These are phyloP conservation scores for Limosa lapponica DNA, from an alignment of 2,797 vertebrate genomes.

Conservation along the genomic window DNA sequence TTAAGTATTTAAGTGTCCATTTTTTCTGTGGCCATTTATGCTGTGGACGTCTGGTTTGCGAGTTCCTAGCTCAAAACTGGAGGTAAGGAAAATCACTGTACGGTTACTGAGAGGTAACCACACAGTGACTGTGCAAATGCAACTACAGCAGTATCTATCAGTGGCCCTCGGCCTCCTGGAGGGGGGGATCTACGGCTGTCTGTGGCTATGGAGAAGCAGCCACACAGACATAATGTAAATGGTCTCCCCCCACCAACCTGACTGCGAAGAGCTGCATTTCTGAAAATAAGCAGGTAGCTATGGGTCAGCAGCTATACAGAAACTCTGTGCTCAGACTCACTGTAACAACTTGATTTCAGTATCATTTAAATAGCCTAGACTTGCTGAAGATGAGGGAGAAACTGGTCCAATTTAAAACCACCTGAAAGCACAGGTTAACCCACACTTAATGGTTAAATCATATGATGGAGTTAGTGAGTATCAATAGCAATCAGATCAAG, in stretches of 20 bases:
- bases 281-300: slow-evolving; percentile 12
- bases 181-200: neutral
- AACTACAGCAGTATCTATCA: neutral
- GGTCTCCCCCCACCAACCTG: neutral
- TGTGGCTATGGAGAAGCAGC: slow-evolving; percentile 7
- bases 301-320: slow-evolving; percentile 25
- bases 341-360: slow-evolving; percentile 6
- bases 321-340: neutral
- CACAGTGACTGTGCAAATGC: neutral
- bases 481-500: slow-evolving; percentile 15
- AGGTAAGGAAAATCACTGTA: neutral
- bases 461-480: neutral
- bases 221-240: neutral
- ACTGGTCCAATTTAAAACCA: neutral
- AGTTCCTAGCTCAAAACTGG: neutral
- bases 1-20: neutral
- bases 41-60: neutral
- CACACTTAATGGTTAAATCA: neutral
- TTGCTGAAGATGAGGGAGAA: slow-evolving; percentile 24
- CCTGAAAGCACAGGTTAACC: slow-evolving; percentile 33
- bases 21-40: neutral
- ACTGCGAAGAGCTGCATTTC: neutral
- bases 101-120: neutral
- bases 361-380: slow-evolving; percentile 15
- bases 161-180: neutral